Conservation (phyloP, 1,140 invertebrate species). For the Drosophila nannoptera region DNA sequence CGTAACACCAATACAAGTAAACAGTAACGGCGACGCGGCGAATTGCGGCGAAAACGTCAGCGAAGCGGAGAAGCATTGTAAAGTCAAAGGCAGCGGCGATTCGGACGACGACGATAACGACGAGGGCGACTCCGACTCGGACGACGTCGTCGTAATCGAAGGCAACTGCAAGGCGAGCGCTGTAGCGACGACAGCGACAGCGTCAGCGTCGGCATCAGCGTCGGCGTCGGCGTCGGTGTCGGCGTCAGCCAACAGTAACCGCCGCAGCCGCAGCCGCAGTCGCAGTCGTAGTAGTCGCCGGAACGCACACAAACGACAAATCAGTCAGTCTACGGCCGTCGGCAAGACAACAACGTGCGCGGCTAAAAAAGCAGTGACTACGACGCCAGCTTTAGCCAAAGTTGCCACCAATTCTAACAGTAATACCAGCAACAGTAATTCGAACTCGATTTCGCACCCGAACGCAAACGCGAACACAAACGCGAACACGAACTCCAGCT, state of each 20-base stretch:
- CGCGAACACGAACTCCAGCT: too few species aligned
- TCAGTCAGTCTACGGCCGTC: constrained; percentile 78
- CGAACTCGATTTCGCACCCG: not conserved
- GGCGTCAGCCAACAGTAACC: constrained; percentile 45
- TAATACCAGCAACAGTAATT: constrained; percentile 32
- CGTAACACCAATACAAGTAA: constrained; percentile 38
- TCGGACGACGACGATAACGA: constrained; percentile 40
- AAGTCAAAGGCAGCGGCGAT: constrained; percentile 41
- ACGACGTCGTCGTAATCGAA: constrained; percentile 71
- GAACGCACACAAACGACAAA: constrained; percentile 67
- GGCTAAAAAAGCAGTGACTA: constrained; percentile 61
- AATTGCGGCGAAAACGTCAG: constrained; percentile 56
- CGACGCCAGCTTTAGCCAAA: constrained; percentile 23
- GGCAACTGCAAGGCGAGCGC: constrained; percentile 44
- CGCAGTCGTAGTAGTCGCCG: constrained; percentile 62
- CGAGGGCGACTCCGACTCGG: constrained; percentile 63
- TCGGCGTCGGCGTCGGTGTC: too few species aligned
- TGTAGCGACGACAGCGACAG: constrained; percentile 8
- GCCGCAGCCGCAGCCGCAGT: constrained; percentile 37
- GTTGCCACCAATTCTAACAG: constrained; percentile 37
- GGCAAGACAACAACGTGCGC: constrained; percentile 78
- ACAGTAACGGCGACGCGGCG: constrained; percentile 60
- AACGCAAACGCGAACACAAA: not conserved
- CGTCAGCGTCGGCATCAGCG: too few species aligned
- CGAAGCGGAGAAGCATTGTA: constrained; percentile 49